Evolutionary conservation across 2,888 invertebrate species (phyloP).

Genomic region (Drosophila engyochracea): DNA sequence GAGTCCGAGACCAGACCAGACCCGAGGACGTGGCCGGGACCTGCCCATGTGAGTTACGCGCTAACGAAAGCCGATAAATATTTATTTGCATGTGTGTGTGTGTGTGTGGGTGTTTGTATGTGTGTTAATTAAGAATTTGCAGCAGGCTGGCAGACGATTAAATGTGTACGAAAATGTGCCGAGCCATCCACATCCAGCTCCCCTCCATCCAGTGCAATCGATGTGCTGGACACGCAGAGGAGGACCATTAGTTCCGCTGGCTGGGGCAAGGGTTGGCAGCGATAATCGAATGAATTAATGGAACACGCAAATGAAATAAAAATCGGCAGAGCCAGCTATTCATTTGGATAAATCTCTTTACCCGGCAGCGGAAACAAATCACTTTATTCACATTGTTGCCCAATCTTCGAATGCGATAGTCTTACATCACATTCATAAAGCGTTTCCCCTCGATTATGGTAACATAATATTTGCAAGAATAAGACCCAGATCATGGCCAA

Average conservation of each 20-base stretch:
- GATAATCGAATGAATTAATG: conserved; percentile 78
- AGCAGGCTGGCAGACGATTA: conserved; percentile 69
- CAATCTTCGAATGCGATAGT: neutral
- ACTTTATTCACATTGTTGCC: conserved; percentile 8
- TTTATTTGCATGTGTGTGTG: conserved; percentile 65
- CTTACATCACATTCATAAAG: neutral
- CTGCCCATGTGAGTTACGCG: conserved; percentile 56
- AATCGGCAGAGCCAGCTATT: conserved; percentile 61
- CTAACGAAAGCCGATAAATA: conserved; percentile 72
- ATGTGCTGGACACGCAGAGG: conserved; percentile 61
- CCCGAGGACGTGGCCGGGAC: conserved; percentile 14
- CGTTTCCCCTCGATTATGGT: neutral
- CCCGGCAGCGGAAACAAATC: conserved; percentile 29
- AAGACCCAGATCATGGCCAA: neutral
- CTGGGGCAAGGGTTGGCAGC: conserved; percentile 30
- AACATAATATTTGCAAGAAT: neutral
- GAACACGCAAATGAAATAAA: conserved; percentile 71
- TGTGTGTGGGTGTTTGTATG: conserved; percentile 35
- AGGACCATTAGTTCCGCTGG: conserved; percentile 64
- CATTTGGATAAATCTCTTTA: conserved; percentile 62
- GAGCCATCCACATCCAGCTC: conserved; percentile 6
- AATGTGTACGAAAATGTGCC: conserved; percentile 65
- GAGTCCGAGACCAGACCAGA: neutral
- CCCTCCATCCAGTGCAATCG: conserved; percentile 19
- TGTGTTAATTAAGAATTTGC: conserved; percentile 79